Evolutionary conservation across 2,888 invertebrate genomes (phyloP), one percentile per base, ranked within the genome.

Genomic region (Eumacrocentrus americanus): DNA sequence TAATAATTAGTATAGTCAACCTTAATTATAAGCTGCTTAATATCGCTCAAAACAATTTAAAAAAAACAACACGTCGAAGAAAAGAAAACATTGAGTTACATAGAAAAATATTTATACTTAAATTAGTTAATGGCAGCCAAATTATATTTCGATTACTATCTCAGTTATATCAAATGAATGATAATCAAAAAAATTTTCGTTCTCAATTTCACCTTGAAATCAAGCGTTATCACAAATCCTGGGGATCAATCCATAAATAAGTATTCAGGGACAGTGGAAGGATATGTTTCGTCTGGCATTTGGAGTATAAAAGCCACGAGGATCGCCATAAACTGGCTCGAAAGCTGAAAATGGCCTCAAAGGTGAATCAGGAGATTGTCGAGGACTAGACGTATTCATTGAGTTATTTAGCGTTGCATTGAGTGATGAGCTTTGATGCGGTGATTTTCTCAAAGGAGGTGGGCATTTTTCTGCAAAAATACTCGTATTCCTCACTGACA

Each of bases 381-480:
- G 70, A 22, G 73, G 74, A 61, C 72, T 71, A 54, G 72, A 72
- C 7, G 73, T 53, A 16, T 63, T 66, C 4, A 63, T 50, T 25
- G 60, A 58, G 44, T 58, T 67, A 48, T 56, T 72, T 1, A 70
- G 58, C 18, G 71, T 64, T 42, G 66, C 70, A 23, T 50, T 63
- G 1, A 53, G 20, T 29, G 29, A 9, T 29, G 29, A 29, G 14
- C 22, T 37, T 1, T n/a, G 9, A 6, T 60, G 55, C 14, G 75
- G 67, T 9, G 76, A 60, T 48, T 75, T 77, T 56, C 72, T 77
- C 25, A 77, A 58, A n/a, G 75, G 74, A 0, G 77, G 75, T 63
- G 77, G 74, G 68, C 75, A 78, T 58, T 74, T 75, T 34, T 80
- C 79, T 51, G 73, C 80, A 63, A 80, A 80, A 48, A 80, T 67